A percentile compares a stretch with the other conserved stretches of the same genome.
These are phyloP conservation scores for Syndactyla subalaris DNA, from an alignment of 2,797 vertebrate genomes.

Conservation along the genomic window DNA sequence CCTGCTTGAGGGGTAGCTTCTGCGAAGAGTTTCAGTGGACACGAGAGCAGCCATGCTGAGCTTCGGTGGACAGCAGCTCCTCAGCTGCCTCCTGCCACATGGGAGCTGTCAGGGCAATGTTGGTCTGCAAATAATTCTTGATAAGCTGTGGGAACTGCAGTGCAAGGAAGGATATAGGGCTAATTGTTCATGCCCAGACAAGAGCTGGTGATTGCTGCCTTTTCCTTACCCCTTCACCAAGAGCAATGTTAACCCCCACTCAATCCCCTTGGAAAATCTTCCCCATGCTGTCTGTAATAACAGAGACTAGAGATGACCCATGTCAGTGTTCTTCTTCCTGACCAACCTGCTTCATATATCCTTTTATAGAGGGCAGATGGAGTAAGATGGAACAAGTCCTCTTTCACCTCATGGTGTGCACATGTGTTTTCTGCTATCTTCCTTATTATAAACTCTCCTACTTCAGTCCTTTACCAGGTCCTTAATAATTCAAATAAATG, in stretches of 20 bases:
- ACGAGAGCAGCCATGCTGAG: not conserved
- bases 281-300: not conserved
- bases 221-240: not conserved
- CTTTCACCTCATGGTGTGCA: not conserved
- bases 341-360: not conserved
- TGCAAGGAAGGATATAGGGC: not conserved
- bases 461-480: not conserved
- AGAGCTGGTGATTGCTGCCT: not conserved
- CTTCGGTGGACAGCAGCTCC: not conserved
- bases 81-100: not conserved
- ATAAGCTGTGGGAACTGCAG: not conserved
- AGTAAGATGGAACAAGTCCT: not conserved
- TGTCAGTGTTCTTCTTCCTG: not conserved
- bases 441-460: not conserved
- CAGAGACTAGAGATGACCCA: not conserved
- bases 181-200: not conserved
- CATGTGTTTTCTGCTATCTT: not conserved
- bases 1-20: not conserved
- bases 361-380: not conserved
- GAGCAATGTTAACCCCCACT: not conserved
- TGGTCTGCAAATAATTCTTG: not conserved
- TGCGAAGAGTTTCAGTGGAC: not conserved
- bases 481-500: slow-evolving; percentile 28
- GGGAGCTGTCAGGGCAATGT: not conserved
- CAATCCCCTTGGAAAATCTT: not conserved